Percentiles rank a stretch among this genome's conserved stretches.
phyloP scores from a whole-genome alignment of 2,113 vertebrate species.

The Micromys minutus region DNA sequence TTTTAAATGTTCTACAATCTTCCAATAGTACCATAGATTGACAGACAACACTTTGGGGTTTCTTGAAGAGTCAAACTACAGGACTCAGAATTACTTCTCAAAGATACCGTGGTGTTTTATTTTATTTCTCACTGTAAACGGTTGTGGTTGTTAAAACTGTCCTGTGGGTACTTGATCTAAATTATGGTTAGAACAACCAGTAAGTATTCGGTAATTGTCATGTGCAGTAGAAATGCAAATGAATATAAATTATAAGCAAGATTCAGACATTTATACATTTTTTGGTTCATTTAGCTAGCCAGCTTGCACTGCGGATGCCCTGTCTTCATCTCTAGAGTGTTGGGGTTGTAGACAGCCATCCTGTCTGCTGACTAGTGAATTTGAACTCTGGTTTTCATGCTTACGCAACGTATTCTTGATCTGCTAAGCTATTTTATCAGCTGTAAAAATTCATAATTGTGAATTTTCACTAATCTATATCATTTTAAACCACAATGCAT shows the following conservation, averaged over 20 bases:
- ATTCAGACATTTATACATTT: neutral
- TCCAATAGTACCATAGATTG: neutral
- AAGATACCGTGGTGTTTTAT: neutral
- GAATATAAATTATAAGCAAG: neutral
- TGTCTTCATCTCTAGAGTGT: neutral
- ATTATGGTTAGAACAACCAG: conserved; percentile 29
- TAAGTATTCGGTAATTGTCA: neutral
- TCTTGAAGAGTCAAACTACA: neutral
- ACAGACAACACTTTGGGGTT: neutral
- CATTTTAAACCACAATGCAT: neutral
- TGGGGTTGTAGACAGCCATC: neutral
- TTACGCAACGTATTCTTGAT: neutral
- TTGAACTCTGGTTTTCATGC: neutral
- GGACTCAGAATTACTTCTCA: neutral
- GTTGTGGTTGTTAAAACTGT: neutral
- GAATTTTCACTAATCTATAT: neutral
- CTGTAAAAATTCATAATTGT: neutral
- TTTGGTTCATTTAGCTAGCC: neutral
- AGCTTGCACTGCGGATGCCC: neutral
- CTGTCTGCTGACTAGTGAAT: neutral
- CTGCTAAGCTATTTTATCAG: neutral
- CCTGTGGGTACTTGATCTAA: conserved; percentile 20
- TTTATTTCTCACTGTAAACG: neutral
- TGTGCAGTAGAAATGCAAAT: neutral
- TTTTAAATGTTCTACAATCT: neutral